Conservation (phyloP, 2,113 vertebrate genomes). For the Colossoma macropomum region DNA sequence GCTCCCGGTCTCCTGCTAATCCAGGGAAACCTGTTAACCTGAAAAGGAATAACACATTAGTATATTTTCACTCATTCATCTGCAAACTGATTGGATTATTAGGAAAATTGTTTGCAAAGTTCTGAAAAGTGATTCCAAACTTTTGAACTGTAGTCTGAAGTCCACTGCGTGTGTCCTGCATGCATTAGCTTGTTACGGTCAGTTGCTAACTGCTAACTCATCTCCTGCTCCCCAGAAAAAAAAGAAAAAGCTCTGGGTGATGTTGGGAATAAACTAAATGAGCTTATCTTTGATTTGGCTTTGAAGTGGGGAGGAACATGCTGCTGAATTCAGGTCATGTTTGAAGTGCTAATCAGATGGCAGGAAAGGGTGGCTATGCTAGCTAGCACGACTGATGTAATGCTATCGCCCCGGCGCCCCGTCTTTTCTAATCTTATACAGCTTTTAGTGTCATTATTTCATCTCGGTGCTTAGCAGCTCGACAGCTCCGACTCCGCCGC, state of each 20-base stretch:
- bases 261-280: conserved; percentile 22
- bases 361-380: neutral
- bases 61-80: no score
- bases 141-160: neutral
- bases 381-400: neutral
- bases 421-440: neutral
- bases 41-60: no score
- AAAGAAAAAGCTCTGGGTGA: neutral
- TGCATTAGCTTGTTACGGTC: neutral
- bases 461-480: neutral
- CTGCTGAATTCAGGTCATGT: conserved; percentile 38
- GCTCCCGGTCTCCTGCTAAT: no score
- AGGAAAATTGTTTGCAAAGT: no score
- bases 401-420: neutral
- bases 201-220: neutral
- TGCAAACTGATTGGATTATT: no score
- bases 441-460: neutral
- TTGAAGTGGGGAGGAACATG: neutral
- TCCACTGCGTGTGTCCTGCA: neutral
- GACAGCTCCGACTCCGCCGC: neutral
- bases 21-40: no score
- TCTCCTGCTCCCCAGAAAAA: neutral
- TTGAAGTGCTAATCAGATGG: conserved; percentile 43
- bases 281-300: conserved; percentile 21
- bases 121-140: no score